These are phyloP conservation scores for Trogon surrucura DNA, from an alignment of 2,113 vertebrate species.

Conservation along the genomic window DNA sequence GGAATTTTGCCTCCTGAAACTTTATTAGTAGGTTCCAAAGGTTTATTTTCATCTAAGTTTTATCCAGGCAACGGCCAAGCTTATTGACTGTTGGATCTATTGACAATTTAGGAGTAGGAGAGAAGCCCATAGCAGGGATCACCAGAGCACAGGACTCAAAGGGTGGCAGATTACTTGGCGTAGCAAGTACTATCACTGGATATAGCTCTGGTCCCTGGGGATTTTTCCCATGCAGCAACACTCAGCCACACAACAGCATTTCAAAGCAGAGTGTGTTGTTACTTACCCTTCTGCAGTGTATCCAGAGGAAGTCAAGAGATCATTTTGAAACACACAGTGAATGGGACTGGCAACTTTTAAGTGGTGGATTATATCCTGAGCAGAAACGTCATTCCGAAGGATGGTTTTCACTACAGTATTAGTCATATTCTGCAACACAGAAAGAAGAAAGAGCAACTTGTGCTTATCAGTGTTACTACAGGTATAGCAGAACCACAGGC, in stretches of 20 bases:
- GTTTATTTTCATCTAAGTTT: neutral
- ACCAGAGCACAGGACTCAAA: neutral
- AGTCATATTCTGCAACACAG: conserved; percentile 81
- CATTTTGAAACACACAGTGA: conserved; percentile 81
- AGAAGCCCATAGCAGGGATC: neutral
- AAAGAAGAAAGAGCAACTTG: neutral
- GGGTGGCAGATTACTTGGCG: neutral
- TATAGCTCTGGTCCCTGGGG: neutral
- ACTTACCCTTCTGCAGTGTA: conserved; percentile 80
- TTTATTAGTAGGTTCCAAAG: neutral
- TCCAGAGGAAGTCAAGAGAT: conserved; percentile 80
- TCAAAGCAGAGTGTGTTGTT: neutral
- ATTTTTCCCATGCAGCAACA: neutral
- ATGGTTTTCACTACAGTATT: conserved; percentile 74
- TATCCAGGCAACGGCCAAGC: neutral
- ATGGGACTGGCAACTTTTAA: conserved; percentile 72
- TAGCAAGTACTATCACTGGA: neutral
- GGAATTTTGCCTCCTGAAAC: neutral
- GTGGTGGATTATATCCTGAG: conserved; percentile 49
- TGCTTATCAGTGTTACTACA: neutral
- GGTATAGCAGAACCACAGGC: neutral
- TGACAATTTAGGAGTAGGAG: neutral
- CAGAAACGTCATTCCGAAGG: conserved; percentile 70
- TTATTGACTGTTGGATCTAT: neutral
- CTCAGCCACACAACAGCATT: neutral